A percentile compares a stretch with the other conserved stretches of the same genome.
These are phyloP conservation scores for Festucalex cinctus DNA, from an alignment of 2,113 vertebrate species.

Conservation along the genomic window DNA sequence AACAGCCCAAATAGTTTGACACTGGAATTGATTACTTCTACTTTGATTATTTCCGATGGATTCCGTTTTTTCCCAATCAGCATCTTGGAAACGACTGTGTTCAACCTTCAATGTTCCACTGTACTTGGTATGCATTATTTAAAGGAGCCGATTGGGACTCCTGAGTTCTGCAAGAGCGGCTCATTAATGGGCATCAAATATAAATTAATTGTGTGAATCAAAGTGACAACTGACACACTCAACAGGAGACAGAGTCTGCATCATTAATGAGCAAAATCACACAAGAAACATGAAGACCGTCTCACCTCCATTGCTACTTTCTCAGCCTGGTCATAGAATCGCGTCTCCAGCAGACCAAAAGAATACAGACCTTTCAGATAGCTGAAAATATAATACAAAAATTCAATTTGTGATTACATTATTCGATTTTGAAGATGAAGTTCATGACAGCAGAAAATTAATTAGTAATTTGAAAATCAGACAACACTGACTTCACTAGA, in stretches of 20 bases:
- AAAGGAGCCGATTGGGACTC: background rate
- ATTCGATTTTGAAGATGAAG: background rate
- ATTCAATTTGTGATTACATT: background rate
- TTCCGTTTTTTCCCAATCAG: background rate
- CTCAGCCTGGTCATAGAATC: conserved; percentile 81
- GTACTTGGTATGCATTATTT: conserved; percentile 19
- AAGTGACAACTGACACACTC: conserved; percentile 11
- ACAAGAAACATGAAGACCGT: background rate
- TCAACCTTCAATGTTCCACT: background rate
- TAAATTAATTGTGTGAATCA: background rate
- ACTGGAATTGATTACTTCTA: background rate
- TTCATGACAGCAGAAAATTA: background rate
- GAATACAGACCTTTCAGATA: conserved; percentile 89
- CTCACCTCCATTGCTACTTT: conserved; percentile 86
- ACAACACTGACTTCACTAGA: too few relatives aligned
- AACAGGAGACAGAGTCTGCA: background rate
- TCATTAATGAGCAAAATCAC: background rate
- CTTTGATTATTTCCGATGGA: background rate
- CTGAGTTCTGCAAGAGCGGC: background rate
- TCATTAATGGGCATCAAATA: conserved; percentile 13
- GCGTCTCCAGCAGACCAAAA: conserved; percentile 90
- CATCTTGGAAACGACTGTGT: background rate
- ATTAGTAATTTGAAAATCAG: background rate
- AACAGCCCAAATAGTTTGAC: background rate
- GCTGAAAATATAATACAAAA: conserved; percentile 55